These are phyloP conservation scores for Tapera naevia DNA, from an alignment of 2,797 vertebrate genomes.

Conservation along the genomic window DNA sequence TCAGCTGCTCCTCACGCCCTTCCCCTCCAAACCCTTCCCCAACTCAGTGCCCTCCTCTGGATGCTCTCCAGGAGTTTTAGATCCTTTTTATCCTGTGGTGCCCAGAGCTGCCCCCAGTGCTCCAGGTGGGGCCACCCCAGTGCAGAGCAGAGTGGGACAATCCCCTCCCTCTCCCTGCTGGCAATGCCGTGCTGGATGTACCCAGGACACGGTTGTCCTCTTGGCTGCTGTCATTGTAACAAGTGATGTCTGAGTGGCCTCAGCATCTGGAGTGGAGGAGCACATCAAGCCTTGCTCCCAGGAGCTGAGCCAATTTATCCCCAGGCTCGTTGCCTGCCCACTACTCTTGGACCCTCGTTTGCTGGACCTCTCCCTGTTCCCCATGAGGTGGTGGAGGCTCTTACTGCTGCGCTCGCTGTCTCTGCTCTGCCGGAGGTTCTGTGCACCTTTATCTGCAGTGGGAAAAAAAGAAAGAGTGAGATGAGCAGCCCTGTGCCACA, in stretches of 20 bases:
- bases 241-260: neutral
- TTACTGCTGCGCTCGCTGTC: neutral
- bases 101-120: too few species aligned
- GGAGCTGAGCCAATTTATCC: neutral
- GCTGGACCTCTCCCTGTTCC: neutral
- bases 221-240: too few species aligned
- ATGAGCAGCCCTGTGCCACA: neutral
- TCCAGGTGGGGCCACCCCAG: too few species aligned
- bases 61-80: too few species aligned
- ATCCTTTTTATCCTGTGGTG: too few species aligned
- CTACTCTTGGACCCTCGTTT: neutral
- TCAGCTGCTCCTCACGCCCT: too few species aligned
- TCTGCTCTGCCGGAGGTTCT: accelerated
- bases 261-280: neutral
- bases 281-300: neutral
- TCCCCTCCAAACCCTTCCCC: too few species aligned
- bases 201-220: too few species aligned
- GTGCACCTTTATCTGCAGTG: neutral
- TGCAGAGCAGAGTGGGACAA: too few species aligned
- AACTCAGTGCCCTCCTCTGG: too few species aligned
- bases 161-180: too few species aligned
- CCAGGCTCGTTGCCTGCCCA: neutral
- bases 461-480: neutral
- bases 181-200: too few species aligned
- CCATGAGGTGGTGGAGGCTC: accelerated